Conservation (phyloP, 2,797 vertebrate genomes). For the Chaenodraco wilsoni region DNA sequence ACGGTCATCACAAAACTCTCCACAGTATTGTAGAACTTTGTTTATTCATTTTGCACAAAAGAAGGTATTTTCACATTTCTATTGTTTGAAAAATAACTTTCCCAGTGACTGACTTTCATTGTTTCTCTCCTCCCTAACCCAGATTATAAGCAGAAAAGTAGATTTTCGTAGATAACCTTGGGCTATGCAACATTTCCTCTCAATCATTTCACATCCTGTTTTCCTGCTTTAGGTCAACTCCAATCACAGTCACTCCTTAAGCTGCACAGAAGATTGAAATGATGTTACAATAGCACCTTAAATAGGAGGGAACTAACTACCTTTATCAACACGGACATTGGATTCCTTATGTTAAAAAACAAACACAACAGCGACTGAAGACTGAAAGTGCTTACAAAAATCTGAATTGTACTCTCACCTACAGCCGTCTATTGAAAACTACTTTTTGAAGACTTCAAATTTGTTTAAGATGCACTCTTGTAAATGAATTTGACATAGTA, state of each 20-base stretch:
- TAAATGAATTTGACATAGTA: conserved; percentile 69
- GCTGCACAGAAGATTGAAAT: conserved; percentile 83
- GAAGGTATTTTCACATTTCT: conserved; percentile 72
- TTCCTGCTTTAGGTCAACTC: conserved; percentile 58
- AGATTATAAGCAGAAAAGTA: conserved; percentile 49
- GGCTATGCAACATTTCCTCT: conserved; percentile 63
- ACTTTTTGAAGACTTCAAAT: conserved; percentile 45
- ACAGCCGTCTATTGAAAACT: conserved; percentile 22
- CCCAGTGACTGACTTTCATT: conserved; percentile 50
- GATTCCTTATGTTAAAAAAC: conserved; percentile 52
- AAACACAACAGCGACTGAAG: conserved; percentile 66
- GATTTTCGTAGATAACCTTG: conserved; percentile 46
- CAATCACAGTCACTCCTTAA: conserved; percentile 71
- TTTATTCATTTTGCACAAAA: conserved; percentile 76
- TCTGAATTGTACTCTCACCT: conserved; percentile 35
- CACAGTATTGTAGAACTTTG: conserved; percentile 61
- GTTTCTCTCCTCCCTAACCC: conserved; percentile 54
- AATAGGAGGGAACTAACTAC: conserved; percentile 61
- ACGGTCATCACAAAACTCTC: conserved; percentile 65
- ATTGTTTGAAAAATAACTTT: conserved; percentile 46
- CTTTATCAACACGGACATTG: conserved; percentile 50
- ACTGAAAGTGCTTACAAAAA: conserved; percentile 57
- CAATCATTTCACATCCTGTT: conserved; percentile 71
- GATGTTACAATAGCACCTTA: conserved; percentile 83
- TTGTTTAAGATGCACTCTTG: conserved; percentile 67